Evolutionary conservation across 64 coral and sea anemone genomes (phyloP), one percentile per base, ranked within the genome.

Genomic region (Montipora efflorescens): DNA sequence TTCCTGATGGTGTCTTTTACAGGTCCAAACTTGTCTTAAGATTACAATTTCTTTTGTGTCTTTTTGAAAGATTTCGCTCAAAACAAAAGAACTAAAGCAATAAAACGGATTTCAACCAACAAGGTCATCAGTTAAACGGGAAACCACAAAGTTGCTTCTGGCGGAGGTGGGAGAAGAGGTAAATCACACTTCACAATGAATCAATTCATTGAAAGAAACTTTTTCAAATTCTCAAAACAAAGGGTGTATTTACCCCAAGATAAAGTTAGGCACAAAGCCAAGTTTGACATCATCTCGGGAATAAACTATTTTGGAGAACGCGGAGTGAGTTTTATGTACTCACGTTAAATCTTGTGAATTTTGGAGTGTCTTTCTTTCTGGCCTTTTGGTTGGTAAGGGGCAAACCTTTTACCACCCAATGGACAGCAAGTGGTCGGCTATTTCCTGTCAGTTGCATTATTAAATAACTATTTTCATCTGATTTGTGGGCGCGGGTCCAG

Each of bases 401-500:
- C 0, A 6, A 6, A 36, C 36, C 36, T 36, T 36, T 36, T 36
- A 36, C 36, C 36, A 57, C 53, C 7, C 6, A 11, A 11, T 11
- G 53, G 53, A 57, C 46, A 86, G 12, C 19, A 19, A 67, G 14
- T 44, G 80, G 80, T 83, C 0, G 25, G 45, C 58, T n/a, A 45
- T 48, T 50, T 86, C 64, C 82, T 86, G 62, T 9, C 61, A 64
- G 3, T 48, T 70, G 15, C 68, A 4, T 71, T 50, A 19, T 8
- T 2, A 1, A 86, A 48, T 2, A n/a, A 28, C 82, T 71, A 86
- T 70, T 86, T 69, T 71, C 21, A 71, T 86, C 46, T 5, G 19
- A 47, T 71, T 49, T 18, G 49, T 86, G 82, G 36, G 82, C 62
- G 2, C 19, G 15, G 5, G 18, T 86, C 82, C 82, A 86, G 66